Evolutionary conservation across 1,140 invertebrate species (phyloP).

Genomic region (Drosophila fuyamai): DNA sequence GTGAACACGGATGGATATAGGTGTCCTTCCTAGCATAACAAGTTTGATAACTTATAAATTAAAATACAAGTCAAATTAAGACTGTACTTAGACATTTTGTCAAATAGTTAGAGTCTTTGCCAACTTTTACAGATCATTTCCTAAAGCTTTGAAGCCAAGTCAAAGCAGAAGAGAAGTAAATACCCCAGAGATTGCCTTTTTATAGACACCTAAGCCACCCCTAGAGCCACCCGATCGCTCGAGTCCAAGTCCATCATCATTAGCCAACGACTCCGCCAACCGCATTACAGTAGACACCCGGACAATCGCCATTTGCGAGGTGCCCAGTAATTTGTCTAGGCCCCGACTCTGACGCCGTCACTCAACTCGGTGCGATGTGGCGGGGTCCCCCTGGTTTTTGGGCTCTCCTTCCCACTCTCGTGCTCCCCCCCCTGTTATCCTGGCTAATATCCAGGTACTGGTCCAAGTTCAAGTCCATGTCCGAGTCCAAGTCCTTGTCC

Average conservation of each 20-base stretch:
- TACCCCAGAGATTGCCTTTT: not conserved
- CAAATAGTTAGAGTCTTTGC: too few relatives aligned
- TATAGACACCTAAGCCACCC: constrained; percentile 19
- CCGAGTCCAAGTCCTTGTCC: constrained; percentile 15
- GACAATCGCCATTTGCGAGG: constrained; percentile 17
- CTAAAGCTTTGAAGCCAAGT: too few relatives aligned
- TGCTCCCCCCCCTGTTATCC: constrained; percentile 1
- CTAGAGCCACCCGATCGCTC: constrained; percentile 12
- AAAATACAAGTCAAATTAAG: too few relatives aligned
- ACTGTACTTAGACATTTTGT: not conserved
- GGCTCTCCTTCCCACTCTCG: not conserved
- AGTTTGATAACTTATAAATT: too few relatives aligned
- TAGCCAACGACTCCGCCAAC: constrained; percentile 17
- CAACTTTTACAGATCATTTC: too few relatives aligned
- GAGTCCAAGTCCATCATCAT: constrained; percentile 44
- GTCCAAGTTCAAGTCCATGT: too few relatives aligned
- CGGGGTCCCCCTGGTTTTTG: too few relatives aligned
- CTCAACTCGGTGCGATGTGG: constrained; percentile 24
- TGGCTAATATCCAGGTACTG: constrained; percentile 3
- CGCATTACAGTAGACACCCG: constrained; percentile 44
- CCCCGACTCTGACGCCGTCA: constrained; percentile 48
- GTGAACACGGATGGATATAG: too few relatives aligned
- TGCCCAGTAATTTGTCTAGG: constrained; percentile 57
- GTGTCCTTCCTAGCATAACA: too few relatives aligned
- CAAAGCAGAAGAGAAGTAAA: not conserved